Percentiles rank a stretch among this genome's conserved stretches.
These are phyloP conservation scores for Paracyclopina nana DNA, from an alignment of 1,140 invertebrate species.

Conservation along the genomic window DNA sequence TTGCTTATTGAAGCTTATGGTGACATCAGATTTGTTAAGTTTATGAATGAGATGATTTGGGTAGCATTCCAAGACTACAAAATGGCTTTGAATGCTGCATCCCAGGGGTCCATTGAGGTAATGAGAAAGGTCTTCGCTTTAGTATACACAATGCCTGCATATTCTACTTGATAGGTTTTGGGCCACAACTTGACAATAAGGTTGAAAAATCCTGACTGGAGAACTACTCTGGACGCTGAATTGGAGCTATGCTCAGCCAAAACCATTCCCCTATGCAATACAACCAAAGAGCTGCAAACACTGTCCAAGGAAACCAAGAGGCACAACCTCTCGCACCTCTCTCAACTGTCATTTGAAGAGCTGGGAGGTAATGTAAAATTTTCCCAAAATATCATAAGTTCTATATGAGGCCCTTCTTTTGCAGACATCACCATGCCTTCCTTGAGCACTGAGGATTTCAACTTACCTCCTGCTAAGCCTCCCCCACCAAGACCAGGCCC, in stretches of 20 bases:
- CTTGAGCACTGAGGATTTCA: not conserved
- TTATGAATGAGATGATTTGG: constrained; percentile 16
- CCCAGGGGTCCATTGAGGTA: constrained; percentile 8
- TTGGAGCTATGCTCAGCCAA: constrained; percentile 60
- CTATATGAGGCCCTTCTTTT: not conserved
- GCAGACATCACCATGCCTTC: not conserved
- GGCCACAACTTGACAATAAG: constrained; percentile 44
- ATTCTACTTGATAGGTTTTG: constrained; percentile 32
- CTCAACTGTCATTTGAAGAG: constrained; percentile 11
- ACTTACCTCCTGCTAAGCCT: not conserved
- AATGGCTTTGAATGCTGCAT: constrained; percentile 7
- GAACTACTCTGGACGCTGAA: constrained; percentile 52
- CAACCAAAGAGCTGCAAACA: constrained; percentile 5
- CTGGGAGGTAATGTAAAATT: constrained; percentile 5
- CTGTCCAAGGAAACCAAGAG: not conserved
- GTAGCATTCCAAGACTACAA: constrained; percentile 6
- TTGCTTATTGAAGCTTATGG: constrained; percentile 6
- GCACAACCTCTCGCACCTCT: constrained; percentile 8
- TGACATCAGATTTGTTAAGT: constrained; percentile 7
- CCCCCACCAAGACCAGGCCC: not conserved
- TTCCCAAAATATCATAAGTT: not conserved
- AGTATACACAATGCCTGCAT: not conserved
- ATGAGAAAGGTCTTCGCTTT: not conserved
- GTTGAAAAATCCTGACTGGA: constrained; percentile 68
- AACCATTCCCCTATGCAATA: constrained; percentile 42